A percentile compares a stretch with the other conserved stretches of the same genome.
phyloP scores from a whole-genome alignment of 2,113 vertebrate genomes.

The Bambusicola thoracicus region DNA sequence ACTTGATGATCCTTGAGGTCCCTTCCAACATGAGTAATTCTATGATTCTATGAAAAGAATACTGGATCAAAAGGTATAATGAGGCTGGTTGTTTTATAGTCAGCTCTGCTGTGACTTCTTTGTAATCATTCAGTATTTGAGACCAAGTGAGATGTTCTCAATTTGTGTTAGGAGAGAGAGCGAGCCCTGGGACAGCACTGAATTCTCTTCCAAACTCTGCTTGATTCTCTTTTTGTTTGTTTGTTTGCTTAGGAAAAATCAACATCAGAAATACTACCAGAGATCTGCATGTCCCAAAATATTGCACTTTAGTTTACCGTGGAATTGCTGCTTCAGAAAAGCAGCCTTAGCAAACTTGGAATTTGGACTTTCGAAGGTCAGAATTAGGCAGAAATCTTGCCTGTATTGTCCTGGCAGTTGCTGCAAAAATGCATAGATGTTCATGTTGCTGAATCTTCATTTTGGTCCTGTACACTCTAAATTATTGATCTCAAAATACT shows the following conservation, averaged over 20 bases:
- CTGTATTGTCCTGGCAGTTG: background rate
- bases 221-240: background rate
- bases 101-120: background rate
- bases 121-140: background rate
- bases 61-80: background rate
- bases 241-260: background rate
- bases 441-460: background rate
- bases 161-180: background rate
- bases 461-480: background rate
- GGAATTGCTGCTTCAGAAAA: background rate
- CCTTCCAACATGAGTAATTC: too few relatives aligned
- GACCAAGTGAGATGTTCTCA: background rate
- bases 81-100: background rate
- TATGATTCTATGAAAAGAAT: too few relatives aligned
- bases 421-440: background rate
- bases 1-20: too few relatives aligned
- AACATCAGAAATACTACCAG: background rate
- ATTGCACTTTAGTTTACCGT: background rate
- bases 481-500: background rate
- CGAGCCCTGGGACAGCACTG: background rate
- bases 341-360: background rate
- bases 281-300: background rate
- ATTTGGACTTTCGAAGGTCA: background rate
- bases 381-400: background rate
- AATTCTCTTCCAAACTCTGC: background rate